Base-by-base conservation (phyloP, 2,888 invertebrate species). In the Frankliniella fusca region DNA sequence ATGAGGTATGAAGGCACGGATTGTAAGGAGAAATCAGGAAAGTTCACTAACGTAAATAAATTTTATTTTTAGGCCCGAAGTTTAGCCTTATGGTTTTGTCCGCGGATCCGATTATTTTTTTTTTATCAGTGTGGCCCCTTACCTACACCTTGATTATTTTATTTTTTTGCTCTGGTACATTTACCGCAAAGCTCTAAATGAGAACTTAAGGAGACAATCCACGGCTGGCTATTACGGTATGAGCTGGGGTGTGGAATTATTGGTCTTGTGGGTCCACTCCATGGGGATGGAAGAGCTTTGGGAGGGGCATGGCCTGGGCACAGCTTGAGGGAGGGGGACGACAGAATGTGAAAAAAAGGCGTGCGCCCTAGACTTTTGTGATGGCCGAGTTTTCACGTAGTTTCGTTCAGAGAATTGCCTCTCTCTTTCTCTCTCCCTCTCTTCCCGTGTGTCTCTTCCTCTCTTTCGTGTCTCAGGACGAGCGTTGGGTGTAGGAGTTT, bases 331-430 rank as follows among this genome's bases (percentile, higher is more conserved):
- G 23, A 10, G 12, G 70, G 23, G 12, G 23, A 23, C 7, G 70
- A 10, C 27, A 23, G 70, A 20, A 0, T 20, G 12, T 15, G 54
- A 54, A 54, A 54, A 54, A 54, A 15, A 20, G 54, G 12, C 70
- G 27, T 12, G 12, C 70, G 5, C 70, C 8, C 27, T 12, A 23
- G 70, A 76, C 70, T 76, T 76, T 12, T 61, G 18, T 61, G 61
- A 61, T 61, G 27, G 70, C 70, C 70, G 70, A 76, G 70, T 76
- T 76, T 76, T 76, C 70, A 76, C 70, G 70, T 76, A 76, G 70
- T 76, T 76, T 76, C 70, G 70, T 76, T 76, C 70, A 76, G 70
- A 76, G 70, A 76, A 76, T n/a, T 76, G 70, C 70, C 70, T 76
- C 27, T 23, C 27, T 76, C 27, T n/a, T 70, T 8, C 70, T 23